Evolutionary conservation across 37 sponge, comb jelly and placozoan genomes (phyloP).

Genomic region (Dysidea cf. avara): DNA sequence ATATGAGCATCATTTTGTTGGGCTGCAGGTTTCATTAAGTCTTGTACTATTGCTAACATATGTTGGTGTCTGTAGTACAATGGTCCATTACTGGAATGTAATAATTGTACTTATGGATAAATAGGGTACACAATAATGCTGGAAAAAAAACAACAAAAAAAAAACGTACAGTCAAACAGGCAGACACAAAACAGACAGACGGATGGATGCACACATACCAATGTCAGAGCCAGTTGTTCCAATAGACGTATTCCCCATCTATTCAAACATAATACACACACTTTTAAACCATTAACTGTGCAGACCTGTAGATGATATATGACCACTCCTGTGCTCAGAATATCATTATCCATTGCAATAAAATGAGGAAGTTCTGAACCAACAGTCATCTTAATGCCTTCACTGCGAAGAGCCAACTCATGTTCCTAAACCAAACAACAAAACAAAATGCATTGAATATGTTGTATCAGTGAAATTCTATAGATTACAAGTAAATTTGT

Average conservation of each 20-base stretch:
- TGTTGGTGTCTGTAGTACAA: too few species aligned
- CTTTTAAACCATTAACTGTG: too few species aligned
- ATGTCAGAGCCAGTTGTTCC: background rate
- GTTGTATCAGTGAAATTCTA: background rate
- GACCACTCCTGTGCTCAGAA: constrained; percentile 78
- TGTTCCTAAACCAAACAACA: constrained; percentile 53
- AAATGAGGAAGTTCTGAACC: constrained; percentile 83
- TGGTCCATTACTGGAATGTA: too few species aligned
- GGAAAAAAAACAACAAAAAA: too few species aligned
- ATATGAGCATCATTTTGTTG: too few species aligned
- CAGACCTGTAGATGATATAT: constrained; percentile 74
- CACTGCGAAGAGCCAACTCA: constrained; percentile 74
- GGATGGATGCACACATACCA: constrained; percentile 14
- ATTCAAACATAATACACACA: too few species aligned
- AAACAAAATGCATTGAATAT: background rate
- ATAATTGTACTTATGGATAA: too few species aligned
- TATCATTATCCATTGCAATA: constrained; percentile 71
- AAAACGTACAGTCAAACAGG: constrained; percentile 7
- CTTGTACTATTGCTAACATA: too few species aligned
- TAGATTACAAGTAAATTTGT: background rate
- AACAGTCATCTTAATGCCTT: constrained; percentile 84
- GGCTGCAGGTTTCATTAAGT: too few species aligned
- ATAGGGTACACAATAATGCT: too few species aligned
- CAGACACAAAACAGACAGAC: constrained; percentile 17
- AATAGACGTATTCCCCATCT: too few species aligned